Evolutionary conservation across 2,888 invertebrate species (phyloP).

Genomic region (Callyntrura sp.): DNA sequence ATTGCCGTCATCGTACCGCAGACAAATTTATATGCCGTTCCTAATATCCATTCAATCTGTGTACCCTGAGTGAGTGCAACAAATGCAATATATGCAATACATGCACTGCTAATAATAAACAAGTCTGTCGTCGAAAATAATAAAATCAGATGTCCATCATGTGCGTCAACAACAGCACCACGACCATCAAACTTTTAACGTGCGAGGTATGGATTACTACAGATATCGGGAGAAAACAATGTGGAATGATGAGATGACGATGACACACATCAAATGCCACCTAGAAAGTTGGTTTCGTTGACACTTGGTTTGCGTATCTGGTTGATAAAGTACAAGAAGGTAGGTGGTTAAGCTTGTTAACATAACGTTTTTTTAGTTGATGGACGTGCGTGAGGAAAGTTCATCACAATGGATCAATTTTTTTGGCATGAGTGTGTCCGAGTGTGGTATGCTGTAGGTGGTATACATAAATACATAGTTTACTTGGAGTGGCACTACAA

Average conservation of each 20-base stretch:
- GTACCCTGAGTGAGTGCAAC: not conserved
- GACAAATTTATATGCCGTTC: too few species aligned
- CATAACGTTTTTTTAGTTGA: too few species aligned
- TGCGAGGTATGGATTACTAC: too few species aligned
- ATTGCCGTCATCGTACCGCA: not conserved
- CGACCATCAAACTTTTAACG: too few species aligned
- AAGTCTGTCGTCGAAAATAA: too few species aligned
- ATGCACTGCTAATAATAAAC: not conserved
- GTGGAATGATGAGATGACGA: conserved; percentile 52
- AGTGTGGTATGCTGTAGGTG: too few species aligned
- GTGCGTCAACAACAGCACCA: too few species aligned
- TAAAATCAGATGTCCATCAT: not conserved
- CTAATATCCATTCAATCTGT: not conserved
- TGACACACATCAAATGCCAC: too few species aligned
- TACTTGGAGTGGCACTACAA: not conserved
- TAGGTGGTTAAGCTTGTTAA: too few species aligned
- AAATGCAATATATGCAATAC: not conserved
- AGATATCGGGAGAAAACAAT: conserved; percentile 21
- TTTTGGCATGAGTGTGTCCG: not conserved
- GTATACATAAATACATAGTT: too few species aligned
- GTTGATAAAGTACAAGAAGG: not conserved
- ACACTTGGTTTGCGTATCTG: not conserved
- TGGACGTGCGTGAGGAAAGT: not conserved
- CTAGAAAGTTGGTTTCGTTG: not conserved
- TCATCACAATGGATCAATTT: not conserved